phyloP scores from a whole-genome alignment of 2,113 vertebrate species.

The Talpa occidentalis region DNA sequence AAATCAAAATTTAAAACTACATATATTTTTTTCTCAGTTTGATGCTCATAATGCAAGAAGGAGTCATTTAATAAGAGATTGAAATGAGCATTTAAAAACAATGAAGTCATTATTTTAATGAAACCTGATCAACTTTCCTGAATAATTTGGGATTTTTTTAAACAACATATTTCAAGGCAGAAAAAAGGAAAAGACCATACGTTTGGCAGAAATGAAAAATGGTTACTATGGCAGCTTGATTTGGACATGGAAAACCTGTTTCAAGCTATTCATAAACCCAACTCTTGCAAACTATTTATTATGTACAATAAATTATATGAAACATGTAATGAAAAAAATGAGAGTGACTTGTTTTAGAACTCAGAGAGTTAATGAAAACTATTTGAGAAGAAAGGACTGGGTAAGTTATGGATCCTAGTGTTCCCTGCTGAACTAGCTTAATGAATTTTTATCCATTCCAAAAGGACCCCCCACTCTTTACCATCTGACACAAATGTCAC shows the following conservation, averaged over 20 bases:
- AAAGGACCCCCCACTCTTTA: conserved; percentile 82
- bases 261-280: conserved; percentile 82
- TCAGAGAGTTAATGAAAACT: conserved; percentile 80
- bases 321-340: conserved; percentile 82
- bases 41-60: conserved; percentile 79
- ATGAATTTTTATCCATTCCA: conserved; percentile 85
- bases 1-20: conserved; percentile 81
- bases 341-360: conserved; percentile 84
- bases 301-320: conserved; percentile 84
- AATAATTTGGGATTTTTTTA: conserved; percentile 83
- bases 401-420: conserved; percentile 72
- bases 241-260: conserved; percentile 85
- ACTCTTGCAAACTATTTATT: conserved; percentile 84
- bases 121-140: conserved; percentile 86
- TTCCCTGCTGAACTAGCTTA: conserved; percentile 83
- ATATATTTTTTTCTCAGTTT: conserved; percentile 83
- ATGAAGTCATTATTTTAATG: conserved; percentile 88
- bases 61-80: conserved; percentile 79
- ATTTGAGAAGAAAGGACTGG: conserved; percentile 75
- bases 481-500: conserved; percentile 84
- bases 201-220: conserved; percentile 86
- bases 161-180: conserved; percentile 83
- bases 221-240: conserved; percentile 83
- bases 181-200: conserved; percentile 73
- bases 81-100: conserved; percentile 85